phyloP scores from a whole-genome alignment of 2,113 vertebrate genomes.

The Nyctereutes procyonoides region DNA sequence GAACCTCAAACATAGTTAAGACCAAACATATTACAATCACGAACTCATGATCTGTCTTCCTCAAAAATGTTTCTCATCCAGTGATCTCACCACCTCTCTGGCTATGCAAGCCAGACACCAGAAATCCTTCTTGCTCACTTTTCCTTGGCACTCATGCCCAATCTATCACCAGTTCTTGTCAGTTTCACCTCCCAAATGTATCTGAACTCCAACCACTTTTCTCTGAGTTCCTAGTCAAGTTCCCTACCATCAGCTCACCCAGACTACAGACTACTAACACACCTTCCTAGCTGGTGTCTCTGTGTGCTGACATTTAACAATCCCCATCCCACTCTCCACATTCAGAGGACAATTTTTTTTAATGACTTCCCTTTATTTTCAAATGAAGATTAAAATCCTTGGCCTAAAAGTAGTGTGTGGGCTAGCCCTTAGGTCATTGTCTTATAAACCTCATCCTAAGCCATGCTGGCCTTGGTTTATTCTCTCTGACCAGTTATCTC shows the following conservation, averaged over 20 bases:
- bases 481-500: neutral
- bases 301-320: neutral
- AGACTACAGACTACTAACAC: neutral
- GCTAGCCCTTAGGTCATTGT: neutral
- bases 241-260: neutral
- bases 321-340: neutral
- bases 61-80: neutral
- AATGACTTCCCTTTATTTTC: neutral
- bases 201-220: neutral
- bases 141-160: neutral
- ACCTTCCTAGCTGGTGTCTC: neutral
- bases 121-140: neutral
- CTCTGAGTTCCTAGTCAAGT: neutral
- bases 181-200: neutral
- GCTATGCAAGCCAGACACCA: neutral
- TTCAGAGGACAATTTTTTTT: neutral
- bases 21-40: neutral
- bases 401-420: neutral
- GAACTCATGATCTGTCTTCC: neutral
- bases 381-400: slow-evolving; percentile 8
- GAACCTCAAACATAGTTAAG: neutral
- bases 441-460: neutral
- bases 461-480: neutral
- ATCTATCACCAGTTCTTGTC: neutral
- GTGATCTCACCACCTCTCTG: neutral